Percentiles rank a stretch among this genome's conserved stretches.
These are phyloP conservation scores for Esperia sulphurella DNA, from an alignment of 2,888 invertebrate genomes.

Conservation along the genomic window DNA sequence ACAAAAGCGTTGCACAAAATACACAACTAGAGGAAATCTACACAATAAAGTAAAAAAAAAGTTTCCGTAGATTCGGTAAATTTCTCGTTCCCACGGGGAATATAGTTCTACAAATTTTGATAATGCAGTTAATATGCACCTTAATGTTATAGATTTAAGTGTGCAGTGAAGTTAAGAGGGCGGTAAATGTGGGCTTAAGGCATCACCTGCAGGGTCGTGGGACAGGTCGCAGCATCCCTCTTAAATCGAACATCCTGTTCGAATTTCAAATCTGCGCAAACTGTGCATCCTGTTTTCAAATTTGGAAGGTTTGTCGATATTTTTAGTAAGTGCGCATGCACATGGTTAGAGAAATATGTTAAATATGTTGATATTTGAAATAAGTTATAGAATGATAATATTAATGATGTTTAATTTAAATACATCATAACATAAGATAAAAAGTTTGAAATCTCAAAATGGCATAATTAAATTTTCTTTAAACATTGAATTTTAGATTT, in stretches of 20 bases:
- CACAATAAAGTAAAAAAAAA: conserved; percentile 35
- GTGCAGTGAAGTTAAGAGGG: neutral
- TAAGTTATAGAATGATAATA: no score
- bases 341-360: no score
- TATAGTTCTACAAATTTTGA: neutral
- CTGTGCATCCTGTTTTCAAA: conserved; percentile 55
- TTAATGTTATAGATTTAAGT: conserved; percentile 9
- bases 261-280: conserved; percentile 49
- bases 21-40: conserved; percentile 27
- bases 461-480: no score
- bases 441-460: no score
- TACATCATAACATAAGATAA: no score
- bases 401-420: no score
- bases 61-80: conserved; percentile 64
- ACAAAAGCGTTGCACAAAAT: conserved; percentile 36
- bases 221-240: conserved; percentile 74
- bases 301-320: conserved; percentile 13
- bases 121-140: neutral
- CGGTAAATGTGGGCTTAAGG: conserved; percentile 1
- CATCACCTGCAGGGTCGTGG: conserved; percentile 72
- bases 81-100: conserved; percentile 62
- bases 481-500: no score
- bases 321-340: neutral
- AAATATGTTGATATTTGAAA: no score
- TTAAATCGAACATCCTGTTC: conserved; percentile 54